phyloP scores from a whole-genome alignment of 2,797 vertebrate genomes.

The Moxostoma hubbsi region DNA sequence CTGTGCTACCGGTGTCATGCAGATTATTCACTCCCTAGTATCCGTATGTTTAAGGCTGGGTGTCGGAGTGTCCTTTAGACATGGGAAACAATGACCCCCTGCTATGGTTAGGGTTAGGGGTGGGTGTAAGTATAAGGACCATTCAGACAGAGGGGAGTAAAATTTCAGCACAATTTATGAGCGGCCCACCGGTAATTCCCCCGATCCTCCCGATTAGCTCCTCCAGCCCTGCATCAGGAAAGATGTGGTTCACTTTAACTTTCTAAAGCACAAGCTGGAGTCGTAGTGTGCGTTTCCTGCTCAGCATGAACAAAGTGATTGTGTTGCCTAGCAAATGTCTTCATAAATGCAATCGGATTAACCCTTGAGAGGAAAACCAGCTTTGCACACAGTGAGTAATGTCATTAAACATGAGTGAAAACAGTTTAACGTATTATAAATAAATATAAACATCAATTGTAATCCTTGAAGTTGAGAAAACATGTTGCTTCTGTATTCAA shows the following conservation, averaged over 20 bases:
- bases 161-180: too few species aligned
- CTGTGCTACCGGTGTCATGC: too few species aligned
- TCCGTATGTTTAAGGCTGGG: too few species aligned
- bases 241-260: background rate
- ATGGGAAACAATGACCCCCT: too few species aligned
- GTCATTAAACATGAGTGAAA: background rate
- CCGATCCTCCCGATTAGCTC: too few species aligned
- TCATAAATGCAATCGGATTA: slow-evolving; percentile 28
- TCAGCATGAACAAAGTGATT: slow-evolving; percentile 34
- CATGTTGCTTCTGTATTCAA: too few species aligned
- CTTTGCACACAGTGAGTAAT: slow-evolving; percentile 6
- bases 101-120: too few species aligned
- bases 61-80: too few species aligned
- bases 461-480: background rate
- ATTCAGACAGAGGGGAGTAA: too few species aligned
- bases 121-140: too few species aligned
- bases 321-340: slow-evolving; percentile 59
- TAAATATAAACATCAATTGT: background rate
- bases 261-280: slow-evolving; percentile 8
- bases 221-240: background rate
- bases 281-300: slow-evolving; percentile 9
- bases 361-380: background rate
- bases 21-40: too few species aligned
- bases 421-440: background rate
- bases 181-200: too few species aligned